A percentile compares a stretch with the other conserved stretches of the same genome.
These are phyloP conservation scores for Micropterix aruncella DNA, from an alignment of 2,888 invertebrate species.

Conservation along the genomic window DNA sequence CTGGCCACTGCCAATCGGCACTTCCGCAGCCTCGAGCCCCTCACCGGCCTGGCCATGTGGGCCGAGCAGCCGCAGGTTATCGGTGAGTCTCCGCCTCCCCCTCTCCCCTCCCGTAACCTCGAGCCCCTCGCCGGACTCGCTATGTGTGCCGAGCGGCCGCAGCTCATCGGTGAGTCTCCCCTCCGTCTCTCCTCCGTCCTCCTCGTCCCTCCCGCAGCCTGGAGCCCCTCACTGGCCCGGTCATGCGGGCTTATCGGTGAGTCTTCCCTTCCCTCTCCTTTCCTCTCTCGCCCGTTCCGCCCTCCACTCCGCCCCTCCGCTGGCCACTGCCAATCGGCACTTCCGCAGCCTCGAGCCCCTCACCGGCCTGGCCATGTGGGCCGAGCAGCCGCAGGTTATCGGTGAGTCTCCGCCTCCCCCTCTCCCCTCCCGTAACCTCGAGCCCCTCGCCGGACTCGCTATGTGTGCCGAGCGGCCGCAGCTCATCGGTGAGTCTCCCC, in stretches of 20 bases:
- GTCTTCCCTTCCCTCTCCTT: too few relatives aligned
- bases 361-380: conserved; percentile 97
- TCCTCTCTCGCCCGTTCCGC: too few relatives aligned
- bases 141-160: conserved; percentile 97
- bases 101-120: conserved; percentile 76
- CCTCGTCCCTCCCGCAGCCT: too few relatives aligned
- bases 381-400: conserved; percentile 90
- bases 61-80: conserved; percentile 93
- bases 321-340: conserved; percentile 31
- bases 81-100: too few relatives aligned
- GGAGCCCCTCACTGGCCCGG: too few relatives aligned
- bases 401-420: too few relatives aligned
- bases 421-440: conserved; percentile 80
- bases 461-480: conserved; percentile 98
- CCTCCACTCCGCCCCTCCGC: too few relatives aligned
- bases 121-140: conserved; percentile 96
- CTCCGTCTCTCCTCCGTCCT: too few relatives aligned
- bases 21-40: conserved; percentile 90
- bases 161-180: conserved; percentile 64
- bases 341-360: conserved; percentile 94
- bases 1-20: too few relatives aligned
- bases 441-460: conserved; percentile 93
- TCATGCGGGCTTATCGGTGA: too few relatives aligned
- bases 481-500: conserved; percentile 58
- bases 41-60: conserved; percentile 98